These are phyloP conservation scores for Dendrolimus punctatus DNA, from an alignment of 1,140 invertebrate species.

Conservation along the genomic window DNA sequence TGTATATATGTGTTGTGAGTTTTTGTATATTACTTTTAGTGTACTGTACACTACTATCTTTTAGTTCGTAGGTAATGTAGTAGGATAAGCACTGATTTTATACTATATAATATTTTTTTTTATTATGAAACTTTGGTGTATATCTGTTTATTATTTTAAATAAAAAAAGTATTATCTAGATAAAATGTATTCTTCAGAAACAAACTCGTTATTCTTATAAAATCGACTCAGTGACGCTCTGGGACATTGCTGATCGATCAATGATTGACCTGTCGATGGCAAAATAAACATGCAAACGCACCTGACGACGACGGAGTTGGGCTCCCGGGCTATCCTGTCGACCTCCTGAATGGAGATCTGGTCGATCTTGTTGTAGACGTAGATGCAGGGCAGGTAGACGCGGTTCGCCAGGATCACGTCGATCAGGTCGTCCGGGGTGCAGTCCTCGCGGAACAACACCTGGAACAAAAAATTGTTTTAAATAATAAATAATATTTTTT, in stretches of 20 bases:
- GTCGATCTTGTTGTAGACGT: slow-evolving; percentile 99
- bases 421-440: slow-evolving; percentile 96
- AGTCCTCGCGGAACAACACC: slow-evolving; percentile 97
- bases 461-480: slow-evolving; percentile 13
- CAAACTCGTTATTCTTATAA: too few relatives aligned
- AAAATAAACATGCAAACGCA: slow-evolving; percentile 47
- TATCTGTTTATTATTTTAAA: too few relatives aligned
- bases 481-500: neutral
- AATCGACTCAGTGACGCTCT: too few relatives aligned
- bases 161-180: too few relatives aligned
- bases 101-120: too few relatives aligned
- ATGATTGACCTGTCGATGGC: neutral
- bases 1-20: too few relatives aligned
- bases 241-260: too few relatives aligned
- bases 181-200: neutral
- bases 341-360: slow-evolving; percentile 99
- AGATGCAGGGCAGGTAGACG: slow-evolving; percentile 97
- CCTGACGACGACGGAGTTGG: slow-evolving; percentile 96
- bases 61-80: too few relatives aligned
- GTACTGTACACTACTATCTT: too few relatives aligned
- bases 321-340: slow-evolving; percentile 92
- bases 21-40: too few relatives aligned
- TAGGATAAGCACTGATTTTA: too few relatives aligned
- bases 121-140: too few relatives aligned
- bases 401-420: slow-evolving; percentile 99